These are phyloP conservation scores for Takifugu ocellatus DNA, from an alignment of 2,797 vertebrate genomes.

Conservation along the genomic window DNA sequence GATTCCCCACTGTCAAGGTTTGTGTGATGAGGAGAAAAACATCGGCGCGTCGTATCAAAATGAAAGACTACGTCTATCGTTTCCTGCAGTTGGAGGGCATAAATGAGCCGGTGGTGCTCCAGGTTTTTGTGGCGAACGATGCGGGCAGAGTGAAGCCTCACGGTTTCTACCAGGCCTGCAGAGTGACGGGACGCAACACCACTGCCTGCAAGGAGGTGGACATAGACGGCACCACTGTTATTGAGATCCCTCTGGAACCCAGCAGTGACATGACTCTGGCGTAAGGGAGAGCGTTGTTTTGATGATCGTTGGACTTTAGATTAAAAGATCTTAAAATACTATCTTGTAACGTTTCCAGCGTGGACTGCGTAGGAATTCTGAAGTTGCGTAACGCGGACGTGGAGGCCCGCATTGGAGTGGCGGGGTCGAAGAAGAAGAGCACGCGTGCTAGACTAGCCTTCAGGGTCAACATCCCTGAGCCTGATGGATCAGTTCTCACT, in stretches of 20 bases:
- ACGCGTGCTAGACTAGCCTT: slow-evolving; percentile 95
- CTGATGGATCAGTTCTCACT: slow-evolving; percentile 88
- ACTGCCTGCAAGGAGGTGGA: slow-evolving; percentile 98
- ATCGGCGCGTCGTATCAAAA: not conserved
- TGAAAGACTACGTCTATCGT: no score
- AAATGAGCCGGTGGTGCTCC: slow-evolving; percentile 90
- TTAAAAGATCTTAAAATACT: not conserved
- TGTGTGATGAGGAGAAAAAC: slow-evolving; percentile 21
- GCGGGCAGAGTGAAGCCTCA: slow-evolving; percentile 95
- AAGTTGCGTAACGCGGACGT: slow-evolving; percentile 98
- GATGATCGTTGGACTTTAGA: not conserved
- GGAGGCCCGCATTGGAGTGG: slow-evolving; percentile 95
- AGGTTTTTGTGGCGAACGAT: slow-evolving; percentile 97
- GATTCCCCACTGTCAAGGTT: slow-evolving; percentile 97
- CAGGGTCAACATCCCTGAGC: slow-evolving; percentile 87
- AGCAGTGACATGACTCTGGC: slow-evolving; percentile 93
- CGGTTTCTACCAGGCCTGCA: slow-evolving; percentile 98
- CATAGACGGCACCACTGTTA: slow-evolving; percentile 95
- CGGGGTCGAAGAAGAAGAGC: slow-evolving; percentile 98
- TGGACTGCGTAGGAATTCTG: slow-evolving; percentile 97
- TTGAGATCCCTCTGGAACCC: slow-evolving; percentile 94
- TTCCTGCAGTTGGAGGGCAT: slow-evolving; percentile 88
- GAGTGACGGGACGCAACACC: slow-evolving; percentile 96
- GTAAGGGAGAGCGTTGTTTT: slow-evolving; percentile 75
- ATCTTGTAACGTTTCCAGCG: slow-evolving; percentile 67